Evolutionary conservation across 1,140 invertebrate species (phyloP), one percentile per base, ranked within the genome.

Genomic region (Ostrea edulis): DNA sequence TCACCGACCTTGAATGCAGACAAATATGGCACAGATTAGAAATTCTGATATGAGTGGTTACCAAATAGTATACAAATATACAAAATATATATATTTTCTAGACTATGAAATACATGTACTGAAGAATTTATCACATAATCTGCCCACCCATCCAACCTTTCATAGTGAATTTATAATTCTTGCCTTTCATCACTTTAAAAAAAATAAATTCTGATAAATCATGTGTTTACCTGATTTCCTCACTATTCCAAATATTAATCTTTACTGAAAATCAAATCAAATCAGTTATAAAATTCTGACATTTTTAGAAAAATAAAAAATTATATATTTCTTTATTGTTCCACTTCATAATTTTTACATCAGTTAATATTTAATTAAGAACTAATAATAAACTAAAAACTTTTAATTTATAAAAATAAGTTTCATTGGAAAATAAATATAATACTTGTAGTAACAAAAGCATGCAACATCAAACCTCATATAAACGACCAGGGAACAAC

Each of bases 1-100:
- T 83, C 82, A 83, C 82, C 82, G 82, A 83, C 82, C 82, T 83
- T 83, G 44, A 83, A 83, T 83, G 68, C 68, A 77, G 68, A 77
- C 68, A 77, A 77, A 77, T 77, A 77, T 77, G 68, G 68, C 22
- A 77, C 68, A 77, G 68, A 77, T 77, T 77, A 77, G 68, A 77
- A 77, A 77, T 35, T 77, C 68, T 77, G 9, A 77, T 77, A 77
- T 77, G 68, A 22, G 22, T 77, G 11, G 25, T 14, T 77, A 77
- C 68, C 68, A 29, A 29, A 29, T 25, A 29, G 68, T 77, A 77
- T 77, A 77, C 68, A 77, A 12, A 77, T 62, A 62, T 77, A 77
- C 68, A 77, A 77, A 77, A 35, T 77, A 35, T 9, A 35, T 25
- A 29, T 35, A 77, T 77, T 22, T 71, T 77, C 68, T 77, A 77